phyloP scores from a whole-genome alignment of 1,140 invertebrate species.

The Hormaphis cornu region DNA sequence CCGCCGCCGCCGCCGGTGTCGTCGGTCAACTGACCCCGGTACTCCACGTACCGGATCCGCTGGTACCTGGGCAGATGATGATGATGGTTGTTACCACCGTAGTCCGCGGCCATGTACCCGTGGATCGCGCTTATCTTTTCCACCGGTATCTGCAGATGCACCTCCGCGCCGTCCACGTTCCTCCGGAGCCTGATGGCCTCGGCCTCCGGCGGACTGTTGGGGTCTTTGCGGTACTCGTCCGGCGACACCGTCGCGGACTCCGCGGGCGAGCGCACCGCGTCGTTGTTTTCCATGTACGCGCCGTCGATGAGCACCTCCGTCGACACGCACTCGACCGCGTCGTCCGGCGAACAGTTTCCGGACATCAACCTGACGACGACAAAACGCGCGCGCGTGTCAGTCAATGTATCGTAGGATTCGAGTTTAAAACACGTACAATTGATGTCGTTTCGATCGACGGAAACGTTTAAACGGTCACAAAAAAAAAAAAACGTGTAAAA shows the following conservation, averaged over 20 bases:
- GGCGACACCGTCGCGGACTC: neutral
- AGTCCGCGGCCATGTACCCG: neutral
- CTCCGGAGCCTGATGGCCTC: conserved; percentile 5
- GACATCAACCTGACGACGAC: neutral
- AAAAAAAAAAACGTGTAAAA: too few species aligned
- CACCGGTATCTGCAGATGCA: conserved; percentile 8
- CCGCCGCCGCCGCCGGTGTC: neutral
- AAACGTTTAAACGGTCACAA: too few species aligned
- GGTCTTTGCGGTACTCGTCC: conserved; percentile 11
- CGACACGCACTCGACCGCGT: conserved; percentile 15
- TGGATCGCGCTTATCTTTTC: conserved; percentile 20
- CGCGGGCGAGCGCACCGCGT: neutral
- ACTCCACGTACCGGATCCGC: conserved; percentile 8
- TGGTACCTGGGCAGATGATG: neutral
- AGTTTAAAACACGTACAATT: too few species aligned
- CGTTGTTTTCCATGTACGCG: neutral
- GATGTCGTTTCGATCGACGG: too few species aligned
- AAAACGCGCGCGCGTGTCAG: neutral
- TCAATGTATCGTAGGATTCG: too few species aligned
- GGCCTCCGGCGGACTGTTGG: neutral
- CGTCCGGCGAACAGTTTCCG: conserved; percentile 2
- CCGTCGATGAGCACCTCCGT: conserved; percentile 6
- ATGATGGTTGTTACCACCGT: neutral
- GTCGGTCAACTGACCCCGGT: neutral
- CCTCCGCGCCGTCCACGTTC: neutral